A percentile compares a stretch with the other conserved stretches of the same genome.
phyloP scores from a whole-genome alignment of 2,888 invertebrate genomes.

The Spisula solida region DNA sequence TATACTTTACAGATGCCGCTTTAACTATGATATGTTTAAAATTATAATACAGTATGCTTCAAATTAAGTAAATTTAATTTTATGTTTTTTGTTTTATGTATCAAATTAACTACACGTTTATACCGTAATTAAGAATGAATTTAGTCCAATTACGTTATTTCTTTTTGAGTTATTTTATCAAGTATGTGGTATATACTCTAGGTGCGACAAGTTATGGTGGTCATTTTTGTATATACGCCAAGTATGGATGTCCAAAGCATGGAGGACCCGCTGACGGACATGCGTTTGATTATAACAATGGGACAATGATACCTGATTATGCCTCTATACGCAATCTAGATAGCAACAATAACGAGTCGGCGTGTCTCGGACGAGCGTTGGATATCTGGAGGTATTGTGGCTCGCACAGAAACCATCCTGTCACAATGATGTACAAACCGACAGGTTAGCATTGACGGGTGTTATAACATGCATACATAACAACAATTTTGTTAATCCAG shows the following conservation, averaged over 20 bases:
- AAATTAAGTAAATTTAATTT: too few species aligned
- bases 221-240: slow-evolving; percentile 69
- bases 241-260: slow-evolving; percentile 71
- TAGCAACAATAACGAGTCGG: slow-evolving; percentile 52
- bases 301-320: slow-evolving; percentile 47
- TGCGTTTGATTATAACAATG: neutral
- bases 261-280: slow-evolving; percentile 32
- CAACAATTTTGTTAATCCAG: too few species aligned
- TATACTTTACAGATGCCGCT: too few species aligned
- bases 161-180: neutral
- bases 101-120: too few species aligned
- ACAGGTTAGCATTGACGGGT: slow-evolving; percentile 66
- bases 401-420: slow-evolving; percentile 58
- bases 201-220: slow-evolving; percentile 76
- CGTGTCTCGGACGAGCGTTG: slow-evolving; percentile 66
- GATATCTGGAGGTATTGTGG: slow-evolving; percentile 72
- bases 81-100: too few species aligned
- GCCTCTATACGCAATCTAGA: slow-evolving; percentile 63
- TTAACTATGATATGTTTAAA: too few species aligned
- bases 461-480: too few species aligned
- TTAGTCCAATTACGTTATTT: too few species aligned
- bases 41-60: too few species aligned
- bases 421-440: slow-evolving; percentile 75
- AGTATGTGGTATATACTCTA: slow-evolving; percentile 35
- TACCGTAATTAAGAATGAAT: too few species aligned